Evolutionary conservation across 2,113 vertebrate species (phyloP), one percentile per base, ranked within the genome.

Genomic region (Arenaria interpres): DNA sequence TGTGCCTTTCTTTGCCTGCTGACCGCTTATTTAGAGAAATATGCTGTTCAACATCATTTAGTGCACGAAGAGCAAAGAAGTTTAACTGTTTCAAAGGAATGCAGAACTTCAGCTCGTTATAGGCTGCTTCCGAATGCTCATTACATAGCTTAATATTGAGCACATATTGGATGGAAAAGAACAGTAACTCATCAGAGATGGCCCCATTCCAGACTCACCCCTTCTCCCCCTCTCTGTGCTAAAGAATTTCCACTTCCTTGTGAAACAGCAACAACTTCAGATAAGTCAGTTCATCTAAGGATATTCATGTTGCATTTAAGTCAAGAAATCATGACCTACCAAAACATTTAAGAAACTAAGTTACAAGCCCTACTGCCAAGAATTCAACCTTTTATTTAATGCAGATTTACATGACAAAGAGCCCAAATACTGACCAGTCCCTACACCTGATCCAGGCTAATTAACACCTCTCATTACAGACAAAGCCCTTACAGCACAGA

Each of bases 11-110:
- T 86, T 86, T 78, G 81, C 68, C 48, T 63, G 60, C 67, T 92
- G 96, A 88, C 62, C 89, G 74, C 76, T 74, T 41, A n/a, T 88
- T 96, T 75, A 63, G 54, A 79, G 64, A 81, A 95, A 45, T 51
- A 43, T 46, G 90, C 84, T 76, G 32, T 68, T 97, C 75, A 89
- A 77, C 68, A 85, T 39, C 41, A 85, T 69, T 50, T 82, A 83
- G 48, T 35, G 68, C 33, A 51, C 43, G 54, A 57, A 76, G 45
- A 93, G 50, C 27, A 92, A 60, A 69, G 72, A 71, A 37, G 24
- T 77, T 92, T 73, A 89, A 90, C 46, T 60, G 41, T 85, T 94
- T 76, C 60, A 46, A 80, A 73, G 71, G 48, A 89, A 92, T 24
- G 62, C 45, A 84, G 69, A 73, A 88, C 78, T 93, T 60, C 83